Evolutionary conservation across 2,888 invertebrate species (phyloP).

Genomic region (Agonopterix heracliana): DNA sequence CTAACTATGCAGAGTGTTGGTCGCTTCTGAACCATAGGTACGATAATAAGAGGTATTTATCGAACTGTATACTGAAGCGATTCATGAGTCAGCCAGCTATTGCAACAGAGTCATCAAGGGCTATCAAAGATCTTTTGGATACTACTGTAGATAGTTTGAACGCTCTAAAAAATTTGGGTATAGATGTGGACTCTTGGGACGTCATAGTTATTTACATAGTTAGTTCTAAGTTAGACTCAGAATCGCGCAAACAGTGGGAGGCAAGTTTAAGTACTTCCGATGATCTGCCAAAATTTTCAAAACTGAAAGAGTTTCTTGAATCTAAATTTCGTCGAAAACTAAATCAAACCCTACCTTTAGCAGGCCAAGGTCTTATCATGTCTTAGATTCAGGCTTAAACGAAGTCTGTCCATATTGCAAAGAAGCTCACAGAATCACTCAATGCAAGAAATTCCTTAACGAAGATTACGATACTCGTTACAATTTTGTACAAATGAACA

Average conservation of each 20-base stretch:
- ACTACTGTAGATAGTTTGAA: slow-evolving; percentile 10
- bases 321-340: slow-evolving; percentile 14
- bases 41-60: slow-evolving; percentile 17
- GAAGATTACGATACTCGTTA: slow-evolving; percentile 9
- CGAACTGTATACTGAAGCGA: slow-evolving; percentile 8
- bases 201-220: slow-evolving; percentile 18
- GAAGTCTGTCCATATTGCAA: slow-evolving; percentile 17
- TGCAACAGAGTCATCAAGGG: too few species aligned
- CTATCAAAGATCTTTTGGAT: slow-evolving; percentile 13
- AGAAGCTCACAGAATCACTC: slow-evolving; percentile 16
- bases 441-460: slow-evolving; percentile 19
- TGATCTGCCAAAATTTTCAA: slow-evolving; percentile 17
- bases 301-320: slow-evolving; percentile 15
- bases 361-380: too few species aligned
- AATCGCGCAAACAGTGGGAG: too few species aligned
- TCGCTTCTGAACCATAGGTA: slow-evolving; percentile 12
- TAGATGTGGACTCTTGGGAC: slow-evolving; percentile 16
- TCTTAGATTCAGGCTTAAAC: slow-evolving; percentile 2
- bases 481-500: slow-evolving; percentile 15
- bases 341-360: neutral
- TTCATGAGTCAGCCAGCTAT: too few species aligned
- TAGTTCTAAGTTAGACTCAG: too few species aligned
- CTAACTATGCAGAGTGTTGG: slow-evolving; percentile 18
- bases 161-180: slow-evolving; percentile 8
- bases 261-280: slow-evolving; percentile 7